Base-by-base conservation (phyloP, 2,113 vertebrate species). In the Taxidea taxus region DNA sequence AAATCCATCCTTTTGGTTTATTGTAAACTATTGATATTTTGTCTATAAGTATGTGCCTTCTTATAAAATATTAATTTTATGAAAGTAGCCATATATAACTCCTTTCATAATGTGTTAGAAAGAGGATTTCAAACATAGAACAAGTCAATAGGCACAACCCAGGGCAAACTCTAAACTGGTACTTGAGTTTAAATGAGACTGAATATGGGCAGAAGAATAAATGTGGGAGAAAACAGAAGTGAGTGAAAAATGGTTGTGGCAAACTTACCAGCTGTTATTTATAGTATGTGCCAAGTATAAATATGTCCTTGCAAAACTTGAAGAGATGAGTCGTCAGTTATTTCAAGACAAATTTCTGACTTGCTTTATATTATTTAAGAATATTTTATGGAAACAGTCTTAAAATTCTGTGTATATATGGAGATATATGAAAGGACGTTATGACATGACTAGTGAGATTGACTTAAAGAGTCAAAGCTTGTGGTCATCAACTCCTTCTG, bases 241-340 rank as follows among this genome's bases (percentile, higher is more conserved):
- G 93, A 97, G 90, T 96, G 86, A 95, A 97, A 97, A 98, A 95
- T 66, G 49, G 80, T 93, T 95, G 92, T 96, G 78, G 90, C 87
- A 97, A 97, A 98, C 97, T 97, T 96, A 91, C 84, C 93, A 91
- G 92, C 92, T 98, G 94, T 97, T 98, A 98, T 98, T 98, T 98
- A 97, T 98, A 96, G 94, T 68, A 85, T 97, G 60, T 97, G 95
- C 97, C 98, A 97, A 97, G 93, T 97, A 97, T 96, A 98, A 97
- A 97, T 95, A 97, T 97, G 96, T 97, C 97, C 93, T 97, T 97
- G 97, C 82, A 96, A 95, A 97, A 95, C 83, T 96, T 97, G 97
- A 97, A 96, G 94, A 96, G 95, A 97, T 97, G 95, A 97, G 96
- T 97, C 58, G 84, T 98, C 95, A 97, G 96, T 98, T 97, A 97